Evolutionary conservation across 2,797 vertebrate genomes (phyloP), one percentile per base, ranked within the genome.

Genomic region (Pampus argenteus): DNA sequence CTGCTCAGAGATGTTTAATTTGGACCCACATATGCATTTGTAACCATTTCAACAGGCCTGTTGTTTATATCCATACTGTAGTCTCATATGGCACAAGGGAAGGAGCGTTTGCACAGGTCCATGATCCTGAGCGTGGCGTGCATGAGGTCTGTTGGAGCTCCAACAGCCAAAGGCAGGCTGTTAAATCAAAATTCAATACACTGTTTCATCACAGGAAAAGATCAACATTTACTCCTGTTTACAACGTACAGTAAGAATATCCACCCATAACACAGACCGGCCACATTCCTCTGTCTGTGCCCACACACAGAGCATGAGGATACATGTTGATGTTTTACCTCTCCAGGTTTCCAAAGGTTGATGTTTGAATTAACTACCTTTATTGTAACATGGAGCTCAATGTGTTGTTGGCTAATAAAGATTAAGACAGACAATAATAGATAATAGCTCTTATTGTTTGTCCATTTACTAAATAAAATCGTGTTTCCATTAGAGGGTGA

Each of bases 211-310:
- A 67, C 42, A 66, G 76, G 61, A 81, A 86, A 79, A 82, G 83
- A 89, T 90, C 76, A 89, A 89, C 85, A 87, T 84, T 91, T 83
- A 88, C 67, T 76, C 69, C 79, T 92, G 92, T 92, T 93, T 90
- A 91, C 86, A 91, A 89, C 79, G 71, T 86, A 89, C 74, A 78
- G 87, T 79, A 78, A 81, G 79, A 88, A 85, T 71, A 84, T 89
- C 82, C 84, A 79, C 64, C 72, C 66, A 23, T 71, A 88, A 85
- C 78, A 74, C 76, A 77, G 66, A 60, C 76, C 71, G 64, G 83
- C 66, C 49, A 72, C 86, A 90, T 88, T 90, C 85, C 83, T 73
- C 68, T 9, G 67, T 36, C 81, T 89, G 88, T 89, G 88, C 89
- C 91, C 92, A 93, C 91, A 92, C 89, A 89, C 87, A 65, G 68